Percentiles rank a stretch among this genome's conserved stretches.
These are phyloP conservation scores for Stictonetta naevosa DNA, from an alignment of 2,113 vertebrate species.

Conservation along the genomic window DNA sequence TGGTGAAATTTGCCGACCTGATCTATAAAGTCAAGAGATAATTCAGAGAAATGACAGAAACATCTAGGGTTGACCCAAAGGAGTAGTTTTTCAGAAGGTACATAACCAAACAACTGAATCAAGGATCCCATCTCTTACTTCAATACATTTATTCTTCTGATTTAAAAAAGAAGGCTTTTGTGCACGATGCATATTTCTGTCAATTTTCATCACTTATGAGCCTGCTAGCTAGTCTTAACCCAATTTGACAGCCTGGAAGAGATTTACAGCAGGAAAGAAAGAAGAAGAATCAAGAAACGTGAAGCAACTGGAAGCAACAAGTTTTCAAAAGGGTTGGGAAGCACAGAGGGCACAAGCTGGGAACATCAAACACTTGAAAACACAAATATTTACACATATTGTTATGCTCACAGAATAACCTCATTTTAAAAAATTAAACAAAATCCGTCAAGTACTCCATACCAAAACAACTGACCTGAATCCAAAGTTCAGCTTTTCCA, in stretches of 20 bases:
- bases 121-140: background rate
- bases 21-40: background rate
- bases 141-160: background rate
- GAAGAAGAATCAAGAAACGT: background rate
- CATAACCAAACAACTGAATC: background rate
- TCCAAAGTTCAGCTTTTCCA: background rate
- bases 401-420: background rate
- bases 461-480: slow-evolving; percentile 4
- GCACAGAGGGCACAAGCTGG: background rate
- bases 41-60: background rate
- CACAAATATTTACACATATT: background rate
- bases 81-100: background rate
- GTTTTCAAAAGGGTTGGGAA: background rate
- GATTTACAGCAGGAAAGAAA: background rate
- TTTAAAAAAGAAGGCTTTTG: background rate
- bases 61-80: background rate
- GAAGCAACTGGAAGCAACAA: background rate
- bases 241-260: background rate
- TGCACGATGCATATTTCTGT: background rate
- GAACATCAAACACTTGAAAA: background rate
- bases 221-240: background rate
- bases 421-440: background rate
- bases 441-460: background rate
- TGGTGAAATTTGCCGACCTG: background rate
- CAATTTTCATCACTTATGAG: background rate